Evolutionary conservation across 2,113 vertebrate genomes (phyloP), one percentile per base, ranked within the genome.

Genomic region (Regulus satrapa): DNA sequence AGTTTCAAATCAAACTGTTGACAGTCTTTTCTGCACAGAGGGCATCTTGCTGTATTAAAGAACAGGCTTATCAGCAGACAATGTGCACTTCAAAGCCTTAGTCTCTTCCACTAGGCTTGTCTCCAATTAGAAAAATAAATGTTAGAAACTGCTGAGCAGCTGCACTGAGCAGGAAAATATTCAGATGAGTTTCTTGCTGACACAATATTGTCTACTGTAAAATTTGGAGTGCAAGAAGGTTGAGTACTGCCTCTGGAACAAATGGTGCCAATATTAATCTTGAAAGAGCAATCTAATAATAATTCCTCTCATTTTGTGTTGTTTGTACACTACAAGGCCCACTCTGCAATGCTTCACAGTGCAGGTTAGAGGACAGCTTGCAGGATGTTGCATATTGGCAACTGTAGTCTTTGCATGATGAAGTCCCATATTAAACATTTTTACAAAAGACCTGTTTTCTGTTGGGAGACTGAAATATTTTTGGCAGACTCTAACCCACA

Each of bases 1-100:
- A 54, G 4, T 69, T 97, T 91, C 72, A 87, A 95, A 92, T 80
- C n/a, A 82, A 97, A 74, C 41, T 67, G 14, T 69, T 94, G 73
- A 36, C 7, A 40, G 43, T 51, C 32, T 78, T 81, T 79, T 63
- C 64, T n/a, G 18, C 18, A 36, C 26, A 56, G n/a, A 46, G 28
- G 38, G 16, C 81, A 87, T 59, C 31, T 74, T 55, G 13, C 28
- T 80, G 48, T 48, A 52, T 52, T 67, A 63, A 69, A 58, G 29
- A 66, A 77, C 6, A 38, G 23, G 28, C 14, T 74, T 94, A 90
- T 61, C 52, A 79, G 72, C 56, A 85, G 72, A 62, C 7, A 79
- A 28, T 59, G 40, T 75, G n/a, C 43, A 58, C 58, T 88, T 85
- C 28, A 81, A 92, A 90, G 63, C 88, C 75, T 77, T 88, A 54